Evolutionary conservation across 2,797 vertebrate genomes (phyloP).

Genomic region (Chrysocyon brachyurus): DNA sequence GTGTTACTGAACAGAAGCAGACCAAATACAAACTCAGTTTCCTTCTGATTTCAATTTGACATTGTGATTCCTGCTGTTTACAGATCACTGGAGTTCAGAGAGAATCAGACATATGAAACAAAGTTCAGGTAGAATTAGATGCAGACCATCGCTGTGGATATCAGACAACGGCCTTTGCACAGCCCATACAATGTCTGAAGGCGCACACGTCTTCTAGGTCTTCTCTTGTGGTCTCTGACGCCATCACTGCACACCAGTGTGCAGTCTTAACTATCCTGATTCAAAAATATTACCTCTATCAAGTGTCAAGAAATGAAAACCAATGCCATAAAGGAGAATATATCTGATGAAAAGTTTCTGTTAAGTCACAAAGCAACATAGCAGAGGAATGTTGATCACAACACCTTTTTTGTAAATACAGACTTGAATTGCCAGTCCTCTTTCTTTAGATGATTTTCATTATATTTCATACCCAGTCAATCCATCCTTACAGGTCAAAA

Average conservation of each 20-base stretch:
- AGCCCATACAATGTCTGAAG: background rate
- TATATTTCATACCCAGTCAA: background rate
- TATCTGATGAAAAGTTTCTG: background rate
- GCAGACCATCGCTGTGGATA: background rate
- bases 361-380: background rate
- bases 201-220: background rate
- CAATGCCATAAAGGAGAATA: background rate
- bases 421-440: background rate
- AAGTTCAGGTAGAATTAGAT: background rate
- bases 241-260: background rate
- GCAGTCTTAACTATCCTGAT: background rate
- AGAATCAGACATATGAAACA: background rate
- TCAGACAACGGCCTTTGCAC: background rate
- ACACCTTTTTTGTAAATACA: background rate
- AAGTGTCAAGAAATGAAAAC: background rate
- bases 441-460: background rate
- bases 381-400: background rate
- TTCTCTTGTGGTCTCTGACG: background rate
- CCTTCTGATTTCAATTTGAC: background rate
- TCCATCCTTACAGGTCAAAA: slow-evolving; percentile 27
- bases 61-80: background rate
- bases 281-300: background rate
- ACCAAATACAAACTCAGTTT: background rate
- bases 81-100: background rate
- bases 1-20: background rate